Conservation (phyloP, 2,888 invertebrate genomes). For the Herminia tarsipennalis region DNA sequence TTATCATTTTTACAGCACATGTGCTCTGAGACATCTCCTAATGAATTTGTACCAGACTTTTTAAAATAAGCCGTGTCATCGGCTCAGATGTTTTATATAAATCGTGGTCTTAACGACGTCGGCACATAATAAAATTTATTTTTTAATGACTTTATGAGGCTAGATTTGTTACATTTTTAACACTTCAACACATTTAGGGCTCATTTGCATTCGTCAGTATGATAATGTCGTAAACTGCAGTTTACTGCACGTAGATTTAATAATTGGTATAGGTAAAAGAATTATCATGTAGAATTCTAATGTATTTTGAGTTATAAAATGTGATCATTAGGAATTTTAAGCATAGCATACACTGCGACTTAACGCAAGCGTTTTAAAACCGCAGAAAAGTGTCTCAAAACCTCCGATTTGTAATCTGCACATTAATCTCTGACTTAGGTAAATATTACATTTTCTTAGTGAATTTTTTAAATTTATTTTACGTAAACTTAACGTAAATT, state of each 20-base stretch:
- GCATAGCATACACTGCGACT: no score
- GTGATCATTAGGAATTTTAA: not conserved
- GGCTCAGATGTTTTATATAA: conserved; percentile 72
- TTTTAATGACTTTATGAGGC: conserved; percentile 64
- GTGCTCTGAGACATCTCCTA: conserved; percentile 41
- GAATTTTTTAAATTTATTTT: no score
- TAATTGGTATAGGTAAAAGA: conserved; percentile 35
- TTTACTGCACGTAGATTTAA: conserved; percentile 43
- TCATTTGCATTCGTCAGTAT: conserved; percentile 48
- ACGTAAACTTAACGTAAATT: no score
- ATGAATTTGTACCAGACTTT: conserved; percentile 66
- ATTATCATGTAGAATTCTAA: conserved; percentile 9
- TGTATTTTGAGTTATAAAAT: conserved; percentile 4
- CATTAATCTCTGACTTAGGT: no score
- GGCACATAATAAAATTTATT: conserved; percentile 72
- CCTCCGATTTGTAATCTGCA: no score
- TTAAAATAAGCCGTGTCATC: conserved; percentile 72
- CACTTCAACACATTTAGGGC: conserved; percentile 57
- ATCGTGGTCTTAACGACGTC: conserved; percentile 72
- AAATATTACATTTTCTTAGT: no score
- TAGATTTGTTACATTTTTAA: conserved; percentile 64
- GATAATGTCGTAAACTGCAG: conserved; percentile 49
- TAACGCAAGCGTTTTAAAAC: no score
- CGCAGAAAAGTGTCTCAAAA: no score
- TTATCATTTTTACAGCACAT: conserved; percentile 51